phyloP scores from a whole-genome alignment of 2,797 vertebrate species.

The Tenualosa thibaudeaui region DNA sequence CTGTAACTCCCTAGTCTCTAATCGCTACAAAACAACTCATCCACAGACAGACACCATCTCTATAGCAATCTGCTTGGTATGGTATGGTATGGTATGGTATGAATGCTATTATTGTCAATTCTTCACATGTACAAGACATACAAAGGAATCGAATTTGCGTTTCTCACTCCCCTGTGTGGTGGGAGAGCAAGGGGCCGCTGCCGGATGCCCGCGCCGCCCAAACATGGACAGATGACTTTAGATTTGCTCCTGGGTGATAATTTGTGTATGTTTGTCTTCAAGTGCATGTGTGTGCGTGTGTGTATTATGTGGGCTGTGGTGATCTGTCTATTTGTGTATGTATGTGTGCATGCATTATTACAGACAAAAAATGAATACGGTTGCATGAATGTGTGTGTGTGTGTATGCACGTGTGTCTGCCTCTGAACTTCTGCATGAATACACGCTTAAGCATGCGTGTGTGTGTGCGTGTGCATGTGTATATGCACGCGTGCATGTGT shows the following conservation, averaged over 20 bases:
- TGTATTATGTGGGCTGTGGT: too few relatives aligned
- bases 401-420: slow-evolving; percentile 9
- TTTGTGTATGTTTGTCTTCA: neutral
- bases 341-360: neutral
- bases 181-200: too few relatives aligned
- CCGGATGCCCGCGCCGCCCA: too few relatives aligned
- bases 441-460: neutral
- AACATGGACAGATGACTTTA: too few relatives aligned
- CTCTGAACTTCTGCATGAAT: too few relatives aligned
- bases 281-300: neutral
- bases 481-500: neutral
- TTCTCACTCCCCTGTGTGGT: too few relatives aligned
- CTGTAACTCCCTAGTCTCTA: neutral
- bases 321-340: neutral
- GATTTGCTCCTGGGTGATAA: neutral
- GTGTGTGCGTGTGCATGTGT: neutral
- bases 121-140: too few relatives aligned
- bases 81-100: too few relatives aligned
- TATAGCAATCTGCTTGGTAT: neutral
- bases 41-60: neutral
- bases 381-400: neutral
- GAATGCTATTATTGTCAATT: too few relatives aligned
- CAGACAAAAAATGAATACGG: too few relatives aligned
- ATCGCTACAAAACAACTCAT: neutral
- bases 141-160: too few relatives aligned